phyloP scores from a whole-genome alignment of 53 echinoderm and acorn worm genomes.

The Patiria pectinifera region DNA sequence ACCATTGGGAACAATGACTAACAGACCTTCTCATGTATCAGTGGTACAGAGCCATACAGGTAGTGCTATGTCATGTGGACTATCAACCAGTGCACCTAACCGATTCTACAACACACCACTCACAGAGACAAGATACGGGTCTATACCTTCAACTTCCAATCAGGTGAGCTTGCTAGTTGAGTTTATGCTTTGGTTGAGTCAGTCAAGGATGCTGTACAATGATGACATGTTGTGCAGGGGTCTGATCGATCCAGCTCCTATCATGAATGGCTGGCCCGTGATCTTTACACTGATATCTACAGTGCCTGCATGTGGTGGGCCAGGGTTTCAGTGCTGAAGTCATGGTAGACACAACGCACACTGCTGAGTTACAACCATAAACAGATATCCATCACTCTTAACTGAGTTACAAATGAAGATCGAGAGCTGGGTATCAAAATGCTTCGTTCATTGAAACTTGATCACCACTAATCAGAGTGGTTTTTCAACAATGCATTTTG shows the following conservation, averaged over 20 bases:
- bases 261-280: slow-evolving; percentile 55
- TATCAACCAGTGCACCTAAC: slow-evolving; percentile 6
- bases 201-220: slow-evolving; percentile 23
- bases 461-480: background rate
- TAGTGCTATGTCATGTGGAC: slow-evolving; percentile 39
- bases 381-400: background rate
- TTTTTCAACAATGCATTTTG: no score
- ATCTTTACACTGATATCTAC: slow-evolving; percentile 18
- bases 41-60: slow-evolving; percentile 64
- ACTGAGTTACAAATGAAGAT: background rate
- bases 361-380: slow-evolving; percentile 46
- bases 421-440: background rate
- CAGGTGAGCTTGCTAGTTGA: slow-evolving; percentile 60
- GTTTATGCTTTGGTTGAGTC: background rate
- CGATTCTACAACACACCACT: slow-evolving; percentile 67
- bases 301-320: slow-evolving; percentile 65
- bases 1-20: slow-evolving; percentile 63
- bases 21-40: slow-evolving; percentile 45
- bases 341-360: slow-evolving; percentile 64
- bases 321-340: slow-evolving; percentile 30
- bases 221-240: slow-evolving; percentile 83
- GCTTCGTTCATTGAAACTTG: background rate
- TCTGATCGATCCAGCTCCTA: slow-evolving; percentile 65
- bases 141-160: slow-evolving; percentile 76
- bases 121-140: slow-evolving; percentile 72